Base-by-base conservation (phyloP, 2,888 invertebrate genomes). In the Dasypogon diadema region DNA sequence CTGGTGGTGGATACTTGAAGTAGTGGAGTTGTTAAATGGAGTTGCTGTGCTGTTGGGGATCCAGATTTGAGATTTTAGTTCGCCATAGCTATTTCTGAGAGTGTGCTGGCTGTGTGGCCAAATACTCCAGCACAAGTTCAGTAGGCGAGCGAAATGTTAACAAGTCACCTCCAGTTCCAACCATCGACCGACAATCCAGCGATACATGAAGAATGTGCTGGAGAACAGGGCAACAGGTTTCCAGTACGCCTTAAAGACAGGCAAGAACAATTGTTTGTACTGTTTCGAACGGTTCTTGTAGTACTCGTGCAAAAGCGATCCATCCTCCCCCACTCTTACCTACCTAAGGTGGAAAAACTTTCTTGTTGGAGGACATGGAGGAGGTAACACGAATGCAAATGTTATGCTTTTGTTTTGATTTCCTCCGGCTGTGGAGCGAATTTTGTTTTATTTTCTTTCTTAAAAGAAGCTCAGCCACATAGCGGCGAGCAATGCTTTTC, bases 241-340 rank as follows among this genome's bases (percentile, higher is more conserved):
- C 56, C 58, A 30, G 56, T 22, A 8, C 14, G 2, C n/a, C 30
- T 30, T 14, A 26, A 58, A 58, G 30, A 30, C 8, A 30, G 58
- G 22, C 24, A n/a, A 56, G 56, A 24, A 56, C 56, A 56, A 56
- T 56, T 56, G n/a, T 24, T 58, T 16, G 24, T 26, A 30, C 30
- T 30, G 34, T 10, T 30, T 14, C 58, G 18, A 58, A 58, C 58
- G 58, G 58, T 58, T 58, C 58, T 58, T 58, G 58, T 58, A 58
- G 58, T 58, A 58, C 58, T 58, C 58, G 6, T 26, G 58, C 58
- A 30, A 58, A 58, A 58, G 58, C 2, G 2, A 16, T 30, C 14
- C 6, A 16, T 16, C 12, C 58, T 58, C 30, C 34, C 30, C 26
- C 58, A 30, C 58, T 4, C 46, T 3, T 6, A 5, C 5, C 26